Base-by-base conservation (phyloP, 2,797 vertebrate species). In the Malurus leucopterus region DNA sequence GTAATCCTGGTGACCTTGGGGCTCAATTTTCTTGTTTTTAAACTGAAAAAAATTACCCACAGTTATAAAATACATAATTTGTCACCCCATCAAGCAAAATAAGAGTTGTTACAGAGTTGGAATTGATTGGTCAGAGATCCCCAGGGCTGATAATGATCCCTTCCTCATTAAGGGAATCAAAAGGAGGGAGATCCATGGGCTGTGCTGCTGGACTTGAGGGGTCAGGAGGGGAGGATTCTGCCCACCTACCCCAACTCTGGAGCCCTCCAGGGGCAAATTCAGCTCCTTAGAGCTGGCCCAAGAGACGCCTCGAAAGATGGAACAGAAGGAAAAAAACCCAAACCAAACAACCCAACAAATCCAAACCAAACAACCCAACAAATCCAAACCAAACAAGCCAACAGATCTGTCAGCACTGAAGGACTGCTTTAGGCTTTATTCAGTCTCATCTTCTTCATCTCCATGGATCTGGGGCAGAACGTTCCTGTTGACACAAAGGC, bases 81-180 rank as follows among this genome's bases (percentile, higher is more conserved):
- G 44, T 32, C 6, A 1, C 14, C 49, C 8, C 0, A 8, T 41
- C 75, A 55, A 30, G 14, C 21, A 68, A 79, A 84, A 74, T 13
- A 63, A 82, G 26, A 38, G 46, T 59, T 40, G 51, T 62, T 88
- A 94, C 0, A 2, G 81, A 77, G 62, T 20, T 5, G 0, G 29
- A 89, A 93, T 74, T 34, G 86, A 78, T 87, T 77, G 78, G 91
- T 77, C 90, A 89, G 93, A 92, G 90, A 55, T 51, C 19, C 86
- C 83, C 59, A 43, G n/a, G 62, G 59, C 67, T 74, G 71, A 36
- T 81, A 46, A 90, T 90, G 51, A 43, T 87, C 58, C 62, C 16
- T 84, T 74, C 61, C 53, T 91, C 19, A 3, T 54, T 14, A 64
- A 44, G 46, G 1, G 24, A 51, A 34, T 30, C 29, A 6, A 6